Conservation (phyloP, 2,797 vertebrate species). For the Anas acuta region DNA sequence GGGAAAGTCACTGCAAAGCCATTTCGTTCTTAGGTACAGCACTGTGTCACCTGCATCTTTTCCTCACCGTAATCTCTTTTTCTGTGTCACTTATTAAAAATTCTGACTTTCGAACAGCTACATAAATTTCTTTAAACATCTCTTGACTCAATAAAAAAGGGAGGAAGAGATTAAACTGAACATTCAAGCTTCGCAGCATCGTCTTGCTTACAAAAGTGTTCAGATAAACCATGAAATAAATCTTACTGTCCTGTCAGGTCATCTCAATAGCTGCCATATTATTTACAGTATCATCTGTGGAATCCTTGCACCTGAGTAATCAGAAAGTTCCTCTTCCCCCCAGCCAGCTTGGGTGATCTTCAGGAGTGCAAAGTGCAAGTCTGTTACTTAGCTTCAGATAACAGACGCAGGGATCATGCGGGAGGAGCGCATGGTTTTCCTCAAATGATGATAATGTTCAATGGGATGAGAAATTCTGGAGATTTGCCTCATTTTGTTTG, state of each 20-base stretch:
- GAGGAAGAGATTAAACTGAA: constrained; percentile 67
- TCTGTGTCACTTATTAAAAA: constrained; percentile 73
- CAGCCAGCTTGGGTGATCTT: constrained; percentile 1
- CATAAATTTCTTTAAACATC: constrained; percentile 76
- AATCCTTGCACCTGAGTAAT: constrained; percentile 55
- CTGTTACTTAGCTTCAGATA: not conserved
- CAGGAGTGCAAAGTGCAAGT: constrained; percentile 38
- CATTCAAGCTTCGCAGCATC: constrained; percentile 58
- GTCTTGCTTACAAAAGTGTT: constrained; percentile 55
- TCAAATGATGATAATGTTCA: not conserved
- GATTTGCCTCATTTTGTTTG: not conserved
- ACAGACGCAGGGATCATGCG: not conserved
- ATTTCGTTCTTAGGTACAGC: constrained; percentile 25
- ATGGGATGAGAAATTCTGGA: not conserved
- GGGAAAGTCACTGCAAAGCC: constrained; percentile 50
- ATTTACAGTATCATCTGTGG: constrained; percentile 67
- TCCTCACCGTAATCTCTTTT: constrained; percentile 59
- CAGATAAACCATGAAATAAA: constrained; percentile 76
- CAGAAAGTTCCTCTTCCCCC: not conserved
- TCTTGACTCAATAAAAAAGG: constrained; percentile 70
- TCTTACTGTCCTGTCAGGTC: constrained; percentile 67
- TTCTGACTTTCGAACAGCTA: constrained; percentile 71
- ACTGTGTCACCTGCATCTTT: constrained; percentile 50
- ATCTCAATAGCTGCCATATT: constrained; percentile 68
- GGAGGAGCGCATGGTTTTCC: not conserved